Evolutionary conservation across 2,113 vertebrate species (phyloP).

Genomic region (Eptatretus burgeri): DNA sequence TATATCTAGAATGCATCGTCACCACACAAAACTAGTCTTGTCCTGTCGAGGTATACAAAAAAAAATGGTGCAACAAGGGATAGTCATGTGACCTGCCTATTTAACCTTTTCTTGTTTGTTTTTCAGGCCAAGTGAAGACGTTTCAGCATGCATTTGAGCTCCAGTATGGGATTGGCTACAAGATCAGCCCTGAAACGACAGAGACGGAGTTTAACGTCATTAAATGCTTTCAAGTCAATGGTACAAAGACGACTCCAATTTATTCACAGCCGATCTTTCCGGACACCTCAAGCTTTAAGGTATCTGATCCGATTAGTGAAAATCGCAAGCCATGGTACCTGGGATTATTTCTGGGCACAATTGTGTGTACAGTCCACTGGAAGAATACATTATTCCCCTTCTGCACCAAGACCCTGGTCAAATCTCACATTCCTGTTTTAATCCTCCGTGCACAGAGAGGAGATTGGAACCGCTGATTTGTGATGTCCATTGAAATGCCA

Average conservation of each 20-base stretch:
- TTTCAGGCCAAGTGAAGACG: conserved; percentile 25
- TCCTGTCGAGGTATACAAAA: too few species aligned
- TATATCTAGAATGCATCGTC: too few species aligned
- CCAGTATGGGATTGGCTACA: conserved; percentile 21
- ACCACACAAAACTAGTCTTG: too few species aligned
- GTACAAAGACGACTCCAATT: conserved; percentile 21
- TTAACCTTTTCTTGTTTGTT: neutral
- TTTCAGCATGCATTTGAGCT: conserved; percentile 20
- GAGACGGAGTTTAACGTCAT: conserved; percentile 24
- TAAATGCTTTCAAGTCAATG: conserved; percentile 33
- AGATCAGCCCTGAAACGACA: conserved; percentile 26
- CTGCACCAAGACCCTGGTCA: too few species aligned
- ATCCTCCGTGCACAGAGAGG: too few species aligned
- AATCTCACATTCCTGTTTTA: too few species aligned
- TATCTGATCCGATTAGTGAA: conserved; percentile 9
- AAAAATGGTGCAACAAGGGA: too few species aligned
- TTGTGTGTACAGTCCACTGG: too few species aligned
- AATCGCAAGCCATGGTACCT: neutral
- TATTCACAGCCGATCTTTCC: conserved; percentile 19
- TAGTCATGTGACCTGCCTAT: neutral
- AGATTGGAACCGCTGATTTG: too few species aligned
- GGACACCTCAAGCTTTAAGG: conserved; percentile 23
- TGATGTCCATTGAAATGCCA: too few species aligned
- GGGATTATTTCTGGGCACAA: too few species aligned
- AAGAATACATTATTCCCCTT: too few species aligned